phyloP scores from a whole-genome alignment of 2,797 vertebrate species.

The Characodon lateralis region DNA sequence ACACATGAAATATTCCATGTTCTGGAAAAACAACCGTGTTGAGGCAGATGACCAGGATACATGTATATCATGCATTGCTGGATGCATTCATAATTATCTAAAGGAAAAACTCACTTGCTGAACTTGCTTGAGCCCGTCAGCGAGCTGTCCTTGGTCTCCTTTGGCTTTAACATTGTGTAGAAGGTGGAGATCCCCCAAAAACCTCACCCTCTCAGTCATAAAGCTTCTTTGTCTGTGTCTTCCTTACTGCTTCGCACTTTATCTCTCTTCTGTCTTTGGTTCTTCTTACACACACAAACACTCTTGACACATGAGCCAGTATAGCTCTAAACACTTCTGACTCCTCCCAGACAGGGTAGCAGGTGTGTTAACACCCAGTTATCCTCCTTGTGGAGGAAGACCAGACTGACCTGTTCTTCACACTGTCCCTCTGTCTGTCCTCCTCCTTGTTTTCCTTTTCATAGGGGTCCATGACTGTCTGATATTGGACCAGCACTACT shows the following conservation, averaged over 20 bases:
- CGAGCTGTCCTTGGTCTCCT: slow-evolving; percentile 55
- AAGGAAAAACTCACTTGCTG: slow-evolving; percentile 75
- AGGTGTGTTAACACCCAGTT: slow-evolving; percentile 76
- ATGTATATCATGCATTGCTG: slow-evolving; percentile 16
- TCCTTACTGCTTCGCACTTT: slow-evolving; percentile 40
- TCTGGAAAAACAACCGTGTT: background rate
- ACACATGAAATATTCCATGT: slow-evolving; percentile 60
- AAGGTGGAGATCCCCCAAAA: slow-evolving; percentile 43
- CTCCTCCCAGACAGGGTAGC: slow-evolving; percentile 76
- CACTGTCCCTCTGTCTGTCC: slow-evolving; percentile 18
- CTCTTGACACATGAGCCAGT: slow-evolving; percentile 17
- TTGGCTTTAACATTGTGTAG: slow-evolving; percentile 81
- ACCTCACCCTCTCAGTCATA: slow-evolving; percentile 18
- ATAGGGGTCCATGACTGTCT: slow-evolving; percentile 17
- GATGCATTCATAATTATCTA: background rate
- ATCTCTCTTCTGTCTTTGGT: slow-evolving; percentile 30
- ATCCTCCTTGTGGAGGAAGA: slow-evolving; percentile 60
- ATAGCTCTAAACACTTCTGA: slow-evolving; percentile 48
- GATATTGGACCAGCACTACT: background rate
- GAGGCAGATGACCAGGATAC: background rate
- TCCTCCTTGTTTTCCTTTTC: slow-evolving; percentile 42
- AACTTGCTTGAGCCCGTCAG: slow-evolving; percentile 68
- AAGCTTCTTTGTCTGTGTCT: slow-evolving; percentile 45
- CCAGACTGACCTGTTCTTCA: slow-evolving; percentile 78
- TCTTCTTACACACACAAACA: slow-evolving; percentile 41